These are phyloP conservation scores for Scleropages formosus DNA, from an alignment of 2,797 vertebrate species.

Conservation along the genomic window DNA sequence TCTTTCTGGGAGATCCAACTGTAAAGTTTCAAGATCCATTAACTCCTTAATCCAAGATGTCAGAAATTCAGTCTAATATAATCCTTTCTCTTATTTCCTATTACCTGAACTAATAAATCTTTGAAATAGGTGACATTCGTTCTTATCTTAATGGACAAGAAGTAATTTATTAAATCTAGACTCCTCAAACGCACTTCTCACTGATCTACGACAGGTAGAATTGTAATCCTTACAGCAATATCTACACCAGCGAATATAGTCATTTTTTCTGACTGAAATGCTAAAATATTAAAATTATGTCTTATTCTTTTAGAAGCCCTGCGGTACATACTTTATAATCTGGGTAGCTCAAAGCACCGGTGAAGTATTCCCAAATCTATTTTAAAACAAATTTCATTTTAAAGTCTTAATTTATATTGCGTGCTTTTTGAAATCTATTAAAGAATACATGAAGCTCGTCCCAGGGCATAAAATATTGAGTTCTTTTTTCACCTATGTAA, in stretches of 20 bases:
- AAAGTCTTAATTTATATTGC: conserved; percentile 51
- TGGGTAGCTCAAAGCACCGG: conserved; percentile 46
- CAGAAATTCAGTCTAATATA: conserved; percentile 69
- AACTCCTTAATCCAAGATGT: conserved; percentile 51
- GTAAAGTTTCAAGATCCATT: conserved; percentile 52
- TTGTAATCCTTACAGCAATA: conserved; percentile 69
- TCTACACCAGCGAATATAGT: conserved; percentile 55
- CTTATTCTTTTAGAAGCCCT: conserved; percentile 65
- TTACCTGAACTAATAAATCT: conserved; percentile 82
- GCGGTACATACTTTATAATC: conserved; percentile 56
- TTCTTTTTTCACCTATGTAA: conserved; percentile 47
- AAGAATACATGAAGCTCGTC: conserved; percentile 60
- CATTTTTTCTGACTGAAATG: conserved; percentile 59
- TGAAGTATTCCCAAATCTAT: conserved; percentile 55
- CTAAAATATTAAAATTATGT: conserved; percentile 77
- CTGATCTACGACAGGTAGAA: conserved; percentile 72
- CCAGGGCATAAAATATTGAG: conserved; percentile 56
- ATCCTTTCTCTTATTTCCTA: conserved; percentile 69
- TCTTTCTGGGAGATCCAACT: conserved; percentile 35
- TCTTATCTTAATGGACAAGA: conserved; percentile 76
- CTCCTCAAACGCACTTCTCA: conserved; percentile 58
- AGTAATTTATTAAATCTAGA: conserved; percentile 72
- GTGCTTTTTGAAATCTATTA: conserved; percentile 58
- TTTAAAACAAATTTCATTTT: conserved; percentile 62
- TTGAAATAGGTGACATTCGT: conserved; percentile 65